Evolutionary conservation across 2,888 invertebrate species (phyloP).

Genomic region (Dasysyrphus albostriatus): DNA sequence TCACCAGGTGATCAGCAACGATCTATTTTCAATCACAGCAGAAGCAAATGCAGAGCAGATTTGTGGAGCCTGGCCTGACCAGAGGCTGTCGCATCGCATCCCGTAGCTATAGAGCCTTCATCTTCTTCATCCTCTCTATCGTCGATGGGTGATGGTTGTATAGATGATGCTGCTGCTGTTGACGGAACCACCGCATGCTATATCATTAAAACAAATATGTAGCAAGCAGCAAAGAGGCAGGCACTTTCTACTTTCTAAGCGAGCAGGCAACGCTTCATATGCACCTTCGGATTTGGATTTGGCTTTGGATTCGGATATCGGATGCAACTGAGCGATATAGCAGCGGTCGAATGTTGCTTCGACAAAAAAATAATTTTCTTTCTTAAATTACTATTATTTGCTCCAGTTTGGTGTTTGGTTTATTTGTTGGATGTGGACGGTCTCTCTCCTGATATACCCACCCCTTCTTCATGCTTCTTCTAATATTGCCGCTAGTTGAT

Average conservation of each 20-base stretch:
- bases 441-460: constrained; percentile 12
- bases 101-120: constrained; percentile 42
- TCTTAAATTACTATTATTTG: constrained; percentile 76
- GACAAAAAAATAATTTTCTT: constrained; percentile 74
- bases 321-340: constrained; percentile 67
- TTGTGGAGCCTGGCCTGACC: constrained; percentile 65
- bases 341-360: constrained; percentile 65
- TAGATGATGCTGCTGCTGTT: constrained; percentile 54
- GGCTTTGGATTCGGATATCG: constrained; percentile 6
- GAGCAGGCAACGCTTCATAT: constrained; percentile 58
- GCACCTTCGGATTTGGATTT: constrained; percentile 45
- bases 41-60: constrained; percentile 26
- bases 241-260: constrained; percentile 74
- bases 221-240: constrained; percentile 66
- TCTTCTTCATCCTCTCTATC: constrained; percentile 66
- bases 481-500: constrained; percentile 41
- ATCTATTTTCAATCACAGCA: constrained; percentile 75
- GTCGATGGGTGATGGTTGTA: constrained; percentile 33
- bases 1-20: constrained; percentile 74
- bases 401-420: constrained; percentile 75
- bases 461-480: constrained; percentile 19
- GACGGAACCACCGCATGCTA: constrained; percentile 74
- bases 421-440: constrained; percentile 69
- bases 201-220: constrained; percentile 76
- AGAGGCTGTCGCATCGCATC: constrained; percentile 64